Conservation (phyloP, 1,140 invertebrate species). For the Sinonovacula constricta region DNA sequence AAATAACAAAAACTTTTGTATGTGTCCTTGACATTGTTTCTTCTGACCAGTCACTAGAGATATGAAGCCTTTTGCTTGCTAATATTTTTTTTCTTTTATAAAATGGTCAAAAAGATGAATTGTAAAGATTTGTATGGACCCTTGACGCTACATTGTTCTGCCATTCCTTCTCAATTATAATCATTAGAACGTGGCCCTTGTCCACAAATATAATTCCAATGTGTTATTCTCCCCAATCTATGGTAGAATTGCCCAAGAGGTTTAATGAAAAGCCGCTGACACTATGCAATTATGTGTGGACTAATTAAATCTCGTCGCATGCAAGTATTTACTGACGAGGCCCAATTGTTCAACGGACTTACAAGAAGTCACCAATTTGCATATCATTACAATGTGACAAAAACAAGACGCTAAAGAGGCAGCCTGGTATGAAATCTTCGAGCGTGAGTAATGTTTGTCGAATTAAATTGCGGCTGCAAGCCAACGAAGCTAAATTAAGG, state of each 20-base stretch:
- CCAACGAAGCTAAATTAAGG: too few species aligned
- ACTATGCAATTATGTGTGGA: slow-evolving; percentile 52
- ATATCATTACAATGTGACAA: slow-evolving; percentile 43
- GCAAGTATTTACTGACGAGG: slow-evolving; percentile 50
- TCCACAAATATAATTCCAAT: slow-evolving; percentile 48
- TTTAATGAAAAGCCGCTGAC: slow-evolving; percentile 53
- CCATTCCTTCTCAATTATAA: slow-evolving; percentile 21
- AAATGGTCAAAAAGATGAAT: too few species aligned
- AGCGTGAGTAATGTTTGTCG: too few species aligned
- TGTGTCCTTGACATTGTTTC: too few species aligned
- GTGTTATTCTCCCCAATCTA: slow-evolving; percentile 48
- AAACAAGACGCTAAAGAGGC: slow-evolving; percentile 35
- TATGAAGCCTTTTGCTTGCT: too few species aligned
- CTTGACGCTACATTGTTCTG: not conserved
- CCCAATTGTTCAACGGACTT: slow-evolving; percentile 49
- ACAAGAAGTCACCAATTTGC: slow-evolving; percentile 49
- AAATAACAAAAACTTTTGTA: too few species aligned
- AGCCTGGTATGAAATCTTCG: too few species aligned
- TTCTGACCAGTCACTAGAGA: too few species aligned
- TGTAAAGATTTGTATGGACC: too few species aligned
- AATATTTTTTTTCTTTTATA: too few species aligned
- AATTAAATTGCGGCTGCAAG: too few species aligned
- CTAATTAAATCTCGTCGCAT: slow-evolving; percentile 53
- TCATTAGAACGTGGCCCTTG: slow-evolving; percentile 38
- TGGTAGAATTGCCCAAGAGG: slow-evolving; percentile 47